Percentiles rank a stretch among this genome's conserved stretches.
These are phyloP conservation scores for Leptobrachium leishanense DNA, from an alignment of 2,113 vertebrate species.

Conservation along the genomic window DNA sequence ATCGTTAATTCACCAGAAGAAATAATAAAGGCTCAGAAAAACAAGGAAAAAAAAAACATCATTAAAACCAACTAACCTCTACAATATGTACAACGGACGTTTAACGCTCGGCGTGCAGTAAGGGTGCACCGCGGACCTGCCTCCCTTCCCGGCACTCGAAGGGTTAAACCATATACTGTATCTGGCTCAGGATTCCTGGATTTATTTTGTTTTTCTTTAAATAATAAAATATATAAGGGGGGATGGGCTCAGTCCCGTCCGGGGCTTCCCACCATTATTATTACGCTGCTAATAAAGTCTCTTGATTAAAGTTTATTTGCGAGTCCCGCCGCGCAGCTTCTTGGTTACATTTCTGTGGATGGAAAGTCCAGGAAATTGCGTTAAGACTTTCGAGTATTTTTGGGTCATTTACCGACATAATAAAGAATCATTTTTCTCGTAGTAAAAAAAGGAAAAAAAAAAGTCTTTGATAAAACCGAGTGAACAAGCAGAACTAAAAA, in stretches of 20 bases:
- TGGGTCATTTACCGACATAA: conserved; percentile 26
- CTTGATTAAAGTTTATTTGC: background rate
- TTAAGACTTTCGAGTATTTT: conserved; percentile 41
- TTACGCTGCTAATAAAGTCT: conserved; percentile 1
- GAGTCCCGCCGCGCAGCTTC: background rate
- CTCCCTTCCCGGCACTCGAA: background rate
- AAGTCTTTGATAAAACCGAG: conserved; percentile 14
- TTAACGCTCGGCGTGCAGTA: conserved; percentile 50
- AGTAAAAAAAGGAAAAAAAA: background rate
- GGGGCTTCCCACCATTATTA: conserved; percentile 14
- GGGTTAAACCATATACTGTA: conserved; percentile 52
- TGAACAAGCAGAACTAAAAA: conserved; percentile 1
- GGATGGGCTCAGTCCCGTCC: background rate
- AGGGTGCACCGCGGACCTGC: background rate
- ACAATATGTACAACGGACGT: conserved; percentile 78
- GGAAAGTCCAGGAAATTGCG: conserved; percentile 4
- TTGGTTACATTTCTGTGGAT: background rate
- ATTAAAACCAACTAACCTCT: conserved; percentile 63
- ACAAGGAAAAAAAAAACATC: conserved; percentile 50
- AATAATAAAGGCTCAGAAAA: conserved; percentile 67
- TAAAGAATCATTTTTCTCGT: conserved; percentile 36
- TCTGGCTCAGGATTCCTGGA: conserved; percentile 69
- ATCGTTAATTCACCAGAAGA: conserved; percentile 75
- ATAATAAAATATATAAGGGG: conserved; percentile 49
- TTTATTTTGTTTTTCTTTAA: conserved; percentile 31